Evolutionary conservation across 2,797 vertebrate genomes (phyloP), one percentile per base, ranked within the genome.

Genomic region (Spinus pinus): DNA sequence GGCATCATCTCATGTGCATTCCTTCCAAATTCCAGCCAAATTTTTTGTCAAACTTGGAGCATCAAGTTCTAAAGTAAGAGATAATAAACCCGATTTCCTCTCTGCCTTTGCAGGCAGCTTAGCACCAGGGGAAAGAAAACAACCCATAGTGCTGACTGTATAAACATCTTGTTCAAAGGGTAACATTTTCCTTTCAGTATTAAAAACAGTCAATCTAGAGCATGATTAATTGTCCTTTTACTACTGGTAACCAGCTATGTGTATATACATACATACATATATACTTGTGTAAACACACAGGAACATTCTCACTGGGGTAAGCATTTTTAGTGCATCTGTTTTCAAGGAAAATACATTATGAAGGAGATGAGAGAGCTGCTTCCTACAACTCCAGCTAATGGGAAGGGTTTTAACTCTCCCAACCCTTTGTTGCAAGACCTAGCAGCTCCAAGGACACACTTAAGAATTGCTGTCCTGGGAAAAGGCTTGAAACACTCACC

Each of bases 131-230:
- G 1, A 22, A 86, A 85, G 84, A 58, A 69, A 57, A 8, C 53
- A 92, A 57, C 53, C 57, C 81, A 23, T 50, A 71, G 47, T 78
- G 81, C 73, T 84, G 73, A 69, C 86, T 92, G 3, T 92, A 94
- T 72, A 96, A 95, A 87, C 79, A 81, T 70, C 56, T 94, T 91
- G 61, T 86, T 96, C 87, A 89, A 94, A 87, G 39, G n/a, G 61
- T 56, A 94, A 79, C 41, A 37, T 86, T 95, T 91, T 79, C 58
- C 51, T 86, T 93, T 88, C 80, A 73, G 72, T 72, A 91, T 86
- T 80, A 88, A 95, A 94, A 96, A 54, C 82, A 89, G 51, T 92
- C 84, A 81, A 54, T 72, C 47, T 61, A 65, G 42, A 86, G 33
- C 0, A 0, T 92, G 89, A 85, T 91, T 95, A 94, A 96, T 95